Base-by-base conservation (phyloP, 92 coral and sea anemone species). In the Paramuricea clavata region DNA sequence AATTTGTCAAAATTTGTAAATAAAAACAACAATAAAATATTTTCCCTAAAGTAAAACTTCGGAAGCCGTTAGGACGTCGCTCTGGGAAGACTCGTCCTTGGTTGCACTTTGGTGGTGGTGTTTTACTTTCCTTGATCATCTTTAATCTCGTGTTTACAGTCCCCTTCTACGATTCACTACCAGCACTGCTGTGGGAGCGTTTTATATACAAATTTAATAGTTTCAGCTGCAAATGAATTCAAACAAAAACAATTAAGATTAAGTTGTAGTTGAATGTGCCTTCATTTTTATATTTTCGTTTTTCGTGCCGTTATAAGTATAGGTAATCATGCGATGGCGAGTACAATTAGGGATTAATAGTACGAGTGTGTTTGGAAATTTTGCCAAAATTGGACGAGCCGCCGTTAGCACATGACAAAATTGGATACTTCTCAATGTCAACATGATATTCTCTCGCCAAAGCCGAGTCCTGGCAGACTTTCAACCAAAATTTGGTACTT, bases 191-290 rank as follows among this genome's bases (percentile, higher is more conserved):
- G 71, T 93, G 98, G 90, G 99, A 93, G 64, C 99, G 95, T 87
- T 96, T 96, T 68, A 96, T 96, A 90, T 94, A 96, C 87, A 96
- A 91, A 70, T 96, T 96, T 36, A 96, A 93, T 52, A 96, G 93
- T 81, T 96, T 96, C 99, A 96, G 93, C 95, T 95, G 76, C 7
- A 44, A 59, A 60, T 35, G 28, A 73, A 72, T 42, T 56, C 15
- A 32, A 19, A 33, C 28, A 16, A 50, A 62, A 47, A 11, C 30
- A 6, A 64, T 21, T 31, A 15, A 0, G 10, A 44, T 21, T 2
- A n/a, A n/a, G n/a, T n/a, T n/a, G n/a, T n/a, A n/a, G n/a, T n/a
- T n/a, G n/a, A 32, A 16, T 54, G 72, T 12, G 84, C n/a, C 33
- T 26, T 23, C 17, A 19, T 26, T 71, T 13, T 35, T n/a, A n/a